phyloP scores from a whole-genome alignment of 2,888 invertebrate species.

The Ochropleura plecta region DNA sequence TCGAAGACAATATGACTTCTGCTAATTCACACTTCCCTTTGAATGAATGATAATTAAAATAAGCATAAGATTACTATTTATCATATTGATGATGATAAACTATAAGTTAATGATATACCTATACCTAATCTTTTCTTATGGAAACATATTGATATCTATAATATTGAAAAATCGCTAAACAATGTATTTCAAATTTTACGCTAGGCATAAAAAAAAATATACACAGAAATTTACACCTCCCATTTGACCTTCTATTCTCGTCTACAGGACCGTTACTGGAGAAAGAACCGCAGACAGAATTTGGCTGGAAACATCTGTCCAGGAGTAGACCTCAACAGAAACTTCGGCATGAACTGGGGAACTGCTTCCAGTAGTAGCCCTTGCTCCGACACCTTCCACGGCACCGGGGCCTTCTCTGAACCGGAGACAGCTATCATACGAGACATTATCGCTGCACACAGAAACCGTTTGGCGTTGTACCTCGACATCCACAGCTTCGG shows the following conservation, averaged over 20 bases:
- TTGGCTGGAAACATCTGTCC: conserved; percentile 82
- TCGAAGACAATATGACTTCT: neutral
- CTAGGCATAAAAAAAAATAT: neutral
- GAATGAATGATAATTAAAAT: neutral
- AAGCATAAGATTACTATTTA: neutral
- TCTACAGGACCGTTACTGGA: conserved; percentile 91
- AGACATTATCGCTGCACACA: conserved; percentile 88
- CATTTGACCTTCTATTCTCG: neutral
- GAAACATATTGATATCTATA: neutral
- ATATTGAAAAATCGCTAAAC: neutral
- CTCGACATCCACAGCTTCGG: conserved; percentile 94
- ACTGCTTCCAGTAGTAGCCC: conserved; percentile 84
- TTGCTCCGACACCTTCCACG: conserved; percentile 92
- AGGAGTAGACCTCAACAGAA: conserved; percentile 94
- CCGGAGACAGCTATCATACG: conserved; percentile 91
- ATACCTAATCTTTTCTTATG: neutral
- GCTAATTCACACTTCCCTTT: neutral
- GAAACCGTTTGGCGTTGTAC: conserved; percentile 91
- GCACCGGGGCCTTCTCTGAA: conserved; percentile 92
- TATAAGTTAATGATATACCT: neutral
- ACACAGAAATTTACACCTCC: neutral
- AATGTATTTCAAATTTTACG: neutral
- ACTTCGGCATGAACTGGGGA: conserved; percentile 93
- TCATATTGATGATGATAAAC: neutral
- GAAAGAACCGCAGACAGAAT: conserved; percentile 91